Conservation (phyloP, 2,888 invertebrate species). For the Himalopsyche tibetana region DNA sequence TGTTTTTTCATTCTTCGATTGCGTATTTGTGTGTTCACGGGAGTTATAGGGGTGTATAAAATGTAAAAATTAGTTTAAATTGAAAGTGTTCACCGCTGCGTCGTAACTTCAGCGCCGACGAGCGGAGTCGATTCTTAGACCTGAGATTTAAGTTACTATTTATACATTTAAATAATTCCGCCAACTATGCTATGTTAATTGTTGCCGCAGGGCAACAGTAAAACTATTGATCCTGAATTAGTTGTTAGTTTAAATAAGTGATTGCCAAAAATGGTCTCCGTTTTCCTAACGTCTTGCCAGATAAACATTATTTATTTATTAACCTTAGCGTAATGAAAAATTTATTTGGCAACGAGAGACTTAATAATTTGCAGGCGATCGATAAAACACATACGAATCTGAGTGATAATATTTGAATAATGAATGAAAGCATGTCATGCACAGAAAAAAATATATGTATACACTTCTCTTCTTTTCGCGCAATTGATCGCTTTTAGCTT, state of each 20-base stretch:
- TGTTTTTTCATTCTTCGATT: constrained; percentile 49
- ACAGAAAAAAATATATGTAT: constrained; percentile 53
- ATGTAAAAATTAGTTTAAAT: constrained; percentile 41
- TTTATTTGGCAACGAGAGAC: constrained; percentile 65
- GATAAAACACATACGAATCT: constrained; percentile 65
- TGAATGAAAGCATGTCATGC: constrained; percentile 59
- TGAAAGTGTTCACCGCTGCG: constrained; percentile 54
- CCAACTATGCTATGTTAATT: constrained; percentile 48
- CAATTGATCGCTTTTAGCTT: constrained; percentile 44
- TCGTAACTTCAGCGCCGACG: constrained; percentile 44
- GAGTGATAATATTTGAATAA: constrained; percentile 61
- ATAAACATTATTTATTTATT: constrained; percentile 64
- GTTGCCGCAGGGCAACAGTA: constrained; percentile 63
- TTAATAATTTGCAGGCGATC: constrained; percentile 59
- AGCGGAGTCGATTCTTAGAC: constrained; percentile 44
- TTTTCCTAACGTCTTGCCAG: constrained; percentile 65
- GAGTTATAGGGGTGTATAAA: constrained; percentile 44
- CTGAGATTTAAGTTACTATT: constrained; percentile 57
- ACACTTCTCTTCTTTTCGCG: constrained; percentile 56
- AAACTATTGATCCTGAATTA: constrained; percentile 60
- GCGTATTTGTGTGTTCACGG: constrained; percentile 34
- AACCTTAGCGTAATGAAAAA: constrained; percentile 61
- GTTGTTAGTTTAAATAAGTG: constrained; percentile 61
- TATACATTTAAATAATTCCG: constrained; percentile 59
- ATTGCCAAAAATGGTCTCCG: constrained; percentile 57